Evolutionary conservation across 2,888 invertebrate species (phyloP).

Genomic region (Acanthosoma haemorrhoidale): DNA sequence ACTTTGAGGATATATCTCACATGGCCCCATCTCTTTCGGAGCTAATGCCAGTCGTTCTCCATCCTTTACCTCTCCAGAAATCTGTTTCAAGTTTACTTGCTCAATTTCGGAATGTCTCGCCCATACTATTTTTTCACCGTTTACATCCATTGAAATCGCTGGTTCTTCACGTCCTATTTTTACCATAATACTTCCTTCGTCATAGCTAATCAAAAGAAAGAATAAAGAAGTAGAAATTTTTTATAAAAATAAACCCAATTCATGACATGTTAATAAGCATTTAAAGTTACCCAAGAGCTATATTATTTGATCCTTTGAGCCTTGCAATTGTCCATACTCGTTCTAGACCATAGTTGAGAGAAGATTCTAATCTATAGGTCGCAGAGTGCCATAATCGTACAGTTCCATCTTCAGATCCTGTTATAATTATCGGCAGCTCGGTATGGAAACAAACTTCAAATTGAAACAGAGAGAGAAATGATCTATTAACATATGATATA

Average conservation of each 20-base stretch:
- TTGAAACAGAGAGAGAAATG: too few species aligned
- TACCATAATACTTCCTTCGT: slow-evolving; percentile 92
- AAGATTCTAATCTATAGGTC: slow-evolving; percentile 93
- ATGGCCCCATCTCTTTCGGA: slow-evolving; percentile 98
- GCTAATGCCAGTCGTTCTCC: slow-evolving; percentile 89
- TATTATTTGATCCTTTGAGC: slow-evolving; percentile 90
- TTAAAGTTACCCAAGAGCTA: slow-evolving; percentile 71
- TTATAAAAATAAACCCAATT: too few species aligned
- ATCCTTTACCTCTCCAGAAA: slow-evolving; percentile 74
- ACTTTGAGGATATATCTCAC: slow-evolving; percentile 98
- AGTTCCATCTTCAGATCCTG: slow-evolving; percentile 97
- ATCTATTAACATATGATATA: too few species aligned
- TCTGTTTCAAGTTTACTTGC: slow-evolving; percentile 77
- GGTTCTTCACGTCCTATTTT: slow-evolving; percentile 98
- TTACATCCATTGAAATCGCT: slow-evolving; percentile 97
- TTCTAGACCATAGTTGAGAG: slow-evolving; percentile 96
- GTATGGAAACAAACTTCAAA: slow-evolving; percentile 87
- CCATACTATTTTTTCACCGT: slow-evolving; percentile 98
- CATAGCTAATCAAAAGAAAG: slow-evolving; percentile 56
- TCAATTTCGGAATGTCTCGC: slow-evolving; percentile 98
- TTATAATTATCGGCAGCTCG: slow-evolving; percentile 91
- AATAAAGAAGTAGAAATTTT: too few species aligned
- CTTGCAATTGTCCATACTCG: slow-evolving; percentile 95
- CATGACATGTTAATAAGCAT: too few species aligned
- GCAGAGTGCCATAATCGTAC: slow-evolving; percentile 98